Percentiles rank a stretch among this genome's conserved stretches.
These are phyloP conservation scores for Azorinus chamasolen DNA, from an alignment of 2,888 invertebrate species.

Conservation along the genomic window DNA sequence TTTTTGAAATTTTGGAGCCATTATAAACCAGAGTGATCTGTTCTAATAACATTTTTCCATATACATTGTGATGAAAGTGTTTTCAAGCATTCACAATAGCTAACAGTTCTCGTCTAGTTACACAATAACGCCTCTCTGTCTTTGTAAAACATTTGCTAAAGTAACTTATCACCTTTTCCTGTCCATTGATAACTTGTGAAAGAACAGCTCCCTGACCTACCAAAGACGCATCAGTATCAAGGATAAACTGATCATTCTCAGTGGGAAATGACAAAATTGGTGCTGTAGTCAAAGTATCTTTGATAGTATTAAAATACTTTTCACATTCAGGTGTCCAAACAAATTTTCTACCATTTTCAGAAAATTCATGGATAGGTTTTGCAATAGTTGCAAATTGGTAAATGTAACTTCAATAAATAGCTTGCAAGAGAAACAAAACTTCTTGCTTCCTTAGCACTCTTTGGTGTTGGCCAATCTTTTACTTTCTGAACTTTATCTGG, in stretches of 20 bases:
- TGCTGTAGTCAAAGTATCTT: constrained; percentile 11
- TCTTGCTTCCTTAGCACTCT: too few species aligned
- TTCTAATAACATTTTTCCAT: constrained; percentile 8
- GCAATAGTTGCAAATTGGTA: too few species aligned
- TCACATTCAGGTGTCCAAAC: constrained; percentile 29
- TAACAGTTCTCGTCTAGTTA: constrained; percentile 3
- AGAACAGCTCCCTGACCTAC: constrained; percentile 9
- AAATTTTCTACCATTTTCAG: constrained; percentile 16
- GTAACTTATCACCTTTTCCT: constrained; percentile 22
- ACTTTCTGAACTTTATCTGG: constrained; percentile 15
- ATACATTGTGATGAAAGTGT: constrained; percentile 9
- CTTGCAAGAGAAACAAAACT: constrained; percentile 31
- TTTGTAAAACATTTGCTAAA: constrained; percentile 15
- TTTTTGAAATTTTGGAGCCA: constrained; percentile 17
- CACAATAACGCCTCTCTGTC: constrained; percentile 11
- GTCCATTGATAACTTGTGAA: constrained; percentile 27
- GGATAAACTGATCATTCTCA: constrained; percentile 15
- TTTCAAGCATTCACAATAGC: constrained; percentile 7
- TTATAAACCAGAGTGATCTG: constrained; percentile 13
- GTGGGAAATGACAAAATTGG: constrained; percentile 22
- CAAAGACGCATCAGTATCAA: constrained; percentile 17
- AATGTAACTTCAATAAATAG: constrained; percentile 27
- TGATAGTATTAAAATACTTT: constrained; percentile 8
- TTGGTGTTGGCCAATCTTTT: constrained; percentile 36
- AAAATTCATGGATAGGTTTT: constrained; percentile 35